Evolutionary conservation across 2,888 invertebrate species (phyloP).

Genomic region (Dasypolia templi): DNA sequence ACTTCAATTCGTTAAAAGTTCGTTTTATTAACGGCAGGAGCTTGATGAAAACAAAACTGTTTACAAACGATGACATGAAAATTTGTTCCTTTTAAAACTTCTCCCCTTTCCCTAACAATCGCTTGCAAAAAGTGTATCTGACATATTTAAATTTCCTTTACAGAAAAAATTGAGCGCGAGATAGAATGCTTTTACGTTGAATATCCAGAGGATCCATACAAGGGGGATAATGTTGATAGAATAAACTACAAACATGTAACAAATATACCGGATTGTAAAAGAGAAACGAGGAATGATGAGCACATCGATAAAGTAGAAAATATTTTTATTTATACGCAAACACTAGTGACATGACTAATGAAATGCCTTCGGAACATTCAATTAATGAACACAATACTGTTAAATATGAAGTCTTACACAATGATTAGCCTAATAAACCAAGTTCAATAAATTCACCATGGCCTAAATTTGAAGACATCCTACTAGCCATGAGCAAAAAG

Average conservation of each 20-base stretch:
- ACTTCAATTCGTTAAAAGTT: slow-evolving; percentile 23
- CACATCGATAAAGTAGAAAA: slow-evolving; percentile 62
- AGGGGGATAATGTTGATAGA: slow-evolving; percentile 73
- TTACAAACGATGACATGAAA: slow-evolving; percentile 43
- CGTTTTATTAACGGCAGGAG: no score
- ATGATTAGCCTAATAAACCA: slow-evolving; percentile 44
- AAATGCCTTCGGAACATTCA: slow-evolving; percentile 32
- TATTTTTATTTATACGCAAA: slow-evolving; percentile 54
- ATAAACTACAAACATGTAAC: slow-evolving; percentile 73
- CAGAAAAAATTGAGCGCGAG: slow-evolving; percentile 85
- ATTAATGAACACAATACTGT: slow-evolving; percentile 33
- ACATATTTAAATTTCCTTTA: slow-evolving; percentile 71
- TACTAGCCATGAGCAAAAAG: slow-evolving; percentile 82
- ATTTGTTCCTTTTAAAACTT: slow-evolving; percentile 52
- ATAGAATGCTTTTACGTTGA: slow-evolving; percentile 84
- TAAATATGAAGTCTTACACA: slow-evolving; percentile 46
- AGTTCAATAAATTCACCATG: slow-evolving; percentile 68
- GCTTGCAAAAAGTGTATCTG: slow-evolving; percentile 62
- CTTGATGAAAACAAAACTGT: slow-evolving; percentile 38
- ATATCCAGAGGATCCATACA: slow-evolving; percentile 77
- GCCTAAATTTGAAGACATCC: slow-evolving; percentile 87
- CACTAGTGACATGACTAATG: slow-evolving; percentile 53
- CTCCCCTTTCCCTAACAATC: slow-evolving; percentile 50
- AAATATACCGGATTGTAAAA: slow-evolving; percentile 69
- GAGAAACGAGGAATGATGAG: slow-evolving; percentile 64